Conservation (phyloP, 2,888 invertebrate genomes). For the Andrena camellia region DNA sequence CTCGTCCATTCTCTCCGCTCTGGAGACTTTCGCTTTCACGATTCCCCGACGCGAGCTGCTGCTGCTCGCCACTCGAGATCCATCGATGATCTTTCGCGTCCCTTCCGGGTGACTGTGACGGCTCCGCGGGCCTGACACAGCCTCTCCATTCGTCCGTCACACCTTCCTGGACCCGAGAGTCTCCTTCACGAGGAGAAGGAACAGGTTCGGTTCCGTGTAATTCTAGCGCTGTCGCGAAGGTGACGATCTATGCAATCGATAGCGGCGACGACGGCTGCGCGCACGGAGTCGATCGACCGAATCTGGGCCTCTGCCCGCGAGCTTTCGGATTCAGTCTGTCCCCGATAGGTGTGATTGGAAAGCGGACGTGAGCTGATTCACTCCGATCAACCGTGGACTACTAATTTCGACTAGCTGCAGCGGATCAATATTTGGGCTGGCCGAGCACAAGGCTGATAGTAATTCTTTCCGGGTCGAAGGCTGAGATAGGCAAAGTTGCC, state of each 20-base stretch:
- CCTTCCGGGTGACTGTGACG: conserved; percentile 43
- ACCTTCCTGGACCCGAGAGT: conserved; percentile 26
- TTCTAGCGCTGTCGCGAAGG: conserved; percentile 27
- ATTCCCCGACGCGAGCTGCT: conserved; percentile 24
- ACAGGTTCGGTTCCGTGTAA: conserved; percentile 22
- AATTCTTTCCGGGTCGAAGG: too few relatives aligned
- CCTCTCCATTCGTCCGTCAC: conserved; percentile 19
- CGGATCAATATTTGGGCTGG: neutral
- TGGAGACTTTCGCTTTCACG: conserved; percentile 69
- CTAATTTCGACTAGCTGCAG: neutral
- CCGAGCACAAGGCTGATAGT: too few relatives aligned
- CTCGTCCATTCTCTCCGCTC: conserved; percentile 44
- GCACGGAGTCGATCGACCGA: conserved; percentile 22
- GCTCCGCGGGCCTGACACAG: neutral
- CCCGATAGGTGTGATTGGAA: conserved; percentile 3
- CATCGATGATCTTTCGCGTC: conserved; percentile 28
- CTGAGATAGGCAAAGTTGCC: too few relatives aligned
- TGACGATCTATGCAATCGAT: conserved; percentile 42
- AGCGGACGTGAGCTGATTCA: neutral
- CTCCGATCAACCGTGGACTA: neutral
- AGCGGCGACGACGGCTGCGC: conserved; percentile 19
- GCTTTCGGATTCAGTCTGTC: neutral
- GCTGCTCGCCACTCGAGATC: conserved; percentile 33
- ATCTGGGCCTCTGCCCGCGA: neutral
- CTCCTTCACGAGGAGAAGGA: conserved; percentile 27